Evolutionary conservation across 2,888 invertebrate genomes (phyloP), one percentile per base, ranked within the genome.

Genomic region (Callimorpha dominula): DNA sequence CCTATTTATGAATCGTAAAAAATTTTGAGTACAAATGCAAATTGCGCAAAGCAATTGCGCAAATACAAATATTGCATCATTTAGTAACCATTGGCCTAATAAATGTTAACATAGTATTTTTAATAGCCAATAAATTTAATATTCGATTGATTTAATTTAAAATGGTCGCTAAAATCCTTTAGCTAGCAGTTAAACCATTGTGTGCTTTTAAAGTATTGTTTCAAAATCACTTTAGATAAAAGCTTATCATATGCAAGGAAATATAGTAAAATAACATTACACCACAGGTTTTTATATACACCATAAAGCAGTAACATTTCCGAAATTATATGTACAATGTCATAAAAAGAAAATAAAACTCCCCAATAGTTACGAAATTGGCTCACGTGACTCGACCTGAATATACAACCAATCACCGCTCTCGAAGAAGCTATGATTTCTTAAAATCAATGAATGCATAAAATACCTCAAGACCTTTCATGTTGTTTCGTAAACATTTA

Each of bases 1-100:
- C 54, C 63, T 11, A 69, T 65, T 73, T 73, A 69, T 52, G 73
- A 69, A 57, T 69, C 69, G 54, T 73, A 69, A 73, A 72, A 31
- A 68, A 64, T 65, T 11, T 46, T 46, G 31, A 65, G 57, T 69
- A 69, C 20, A 49, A 60, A 60, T 50, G n/a, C 46, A 73, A 42
- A 72, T 69, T 69, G 60, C 69, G 69, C 65, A 73, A 68, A 20
- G 12, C 50, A 11, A 66, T 62, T 40, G 42, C 54, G 17, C 42
- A 68, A 68, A 65, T 69, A 72, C 68, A 42, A 42, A 65, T 43
- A 62, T 65, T 73, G 65, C 65, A 57, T 43, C 60, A 73, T 60
- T 71, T 43, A 49, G 11, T 31, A 65, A 54, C 46, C 49, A 40
- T 42, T 65, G 65, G 40, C 31, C n/a, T 65, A 71, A 60, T 70